phyloP scores from a whole-genome alignment of 2,888 invertebrate genomes.

The Lycia hirtaria region DNA sequence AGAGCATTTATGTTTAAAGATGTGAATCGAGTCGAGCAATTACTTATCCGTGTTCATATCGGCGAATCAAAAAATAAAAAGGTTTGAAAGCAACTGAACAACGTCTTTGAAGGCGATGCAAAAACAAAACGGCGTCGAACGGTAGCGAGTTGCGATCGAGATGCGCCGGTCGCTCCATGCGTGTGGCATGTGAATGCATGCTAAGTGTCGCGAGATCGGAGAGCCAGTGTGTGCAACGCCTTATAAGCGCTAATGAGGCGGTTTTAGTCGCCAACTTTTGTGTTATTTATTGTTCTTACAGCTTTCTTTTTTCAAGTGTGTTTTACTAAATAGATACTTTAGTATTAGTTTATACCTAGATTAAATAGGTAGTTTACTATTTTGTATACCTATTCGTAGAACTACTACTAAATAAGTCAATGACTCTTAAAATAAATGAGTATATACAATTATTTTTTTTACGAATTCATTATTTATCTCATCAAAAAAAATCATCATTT shows the following conservation, averaged over 20 bases:
- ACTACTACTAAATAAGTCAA: too few species aligned
- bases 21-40: conserved; percentile 60
- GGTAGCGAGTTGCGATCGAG: conserved; percentile 57
- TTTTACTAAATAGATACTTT: background rate
- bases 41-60: conserved; percentile 69
- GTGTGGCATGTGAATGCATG: conserved; percentile 50
- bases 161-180: conserved; percentile 27
- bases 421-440: too few species aligned
- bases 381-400: too few species aligned
- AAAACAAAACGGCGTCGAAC: conserved; percentile 63
- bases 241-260: conserved; percentile 36
- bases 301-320: conserved; percentile 1
- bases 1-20: conserved; percentile 47
- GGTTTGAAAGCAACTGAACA: conserved; percentile 61
- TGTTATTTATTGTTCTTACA: conserved; percentile 8
- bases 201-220: conserved; percentile 25
- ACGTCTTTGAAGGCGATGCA: conserved; percentile 54
- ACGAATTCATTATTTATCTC: background rate
- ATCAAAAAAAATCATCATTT: background rate
- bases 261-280: conserved; percentile 26
- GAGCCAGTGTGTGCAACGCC: conserved; percentile 30
- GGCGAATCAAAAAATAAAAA: conserved; percentile 62
- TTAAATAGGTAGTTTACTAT: too few species aligned
- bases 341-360: too few species aligned
- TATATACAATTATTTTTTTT: too few species aligned